Conservation (phyloP, 2,797 vertebrate genomes). For the Cossypha niveicapilla region DNA sequence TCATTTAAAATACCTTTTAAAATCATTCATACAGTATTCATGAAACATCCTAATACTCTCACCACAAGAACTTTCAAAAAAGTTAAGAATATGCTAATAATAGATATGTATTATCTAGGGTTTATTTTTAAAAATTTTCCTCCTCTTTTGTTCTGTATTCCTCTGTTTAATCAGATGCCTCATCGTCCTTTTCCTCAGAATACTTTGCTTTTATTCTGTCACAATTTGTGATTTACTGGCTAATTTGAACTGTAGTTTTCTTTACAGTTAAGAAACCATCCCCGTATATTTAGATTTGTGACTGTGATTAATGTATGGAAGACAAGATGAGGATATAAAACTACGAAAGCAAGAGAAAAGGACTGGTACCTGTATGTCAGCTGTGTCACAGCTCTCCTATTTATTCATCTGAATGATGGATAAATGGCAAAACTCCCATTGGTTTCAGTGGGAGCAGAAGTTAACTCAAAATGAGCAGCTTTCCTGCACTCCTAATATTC, state of each 20-base stretch:
- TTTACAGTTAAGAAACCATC: not conserved
- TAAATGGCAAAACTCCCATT: slow-evolving; percentile 30
- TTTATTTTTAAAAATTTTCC: not conserved
- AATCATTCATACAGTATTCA: not conserved
- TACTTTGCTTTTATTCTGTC: not conserved
- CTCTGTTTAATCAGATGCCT: not conserved
- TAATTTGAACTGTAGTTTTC: not conserved
- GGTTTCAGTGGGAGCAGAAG: slow-evolving; percentile 39
- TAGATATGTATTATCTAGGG: not conserved
- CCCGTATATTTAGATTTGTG: not conserved
- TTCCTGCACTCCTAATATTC: slow-evolving; percentile 25
- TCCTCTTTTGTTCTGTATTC: not conserved
- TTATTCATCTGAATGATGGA: slow-evolving; percentile 13
- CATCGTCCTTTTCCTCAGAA: not conserved
- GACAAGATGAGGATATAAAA: not conserved
- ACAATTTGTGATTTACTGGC: not conserved
- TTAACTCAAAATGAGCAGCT: slow-evolving; percentile 34
- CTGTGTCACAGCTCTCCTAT: not conserved
- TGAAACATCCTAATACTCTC: not conserved
- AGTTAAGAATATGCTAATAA: not conserved
- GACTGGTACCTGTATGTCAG: not conserved
- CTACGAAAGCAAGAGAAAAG: not conserved
- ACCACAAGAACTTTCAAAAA: not conserved
- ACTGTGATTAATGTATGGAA: not conserved
- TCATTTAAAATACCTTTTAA: not conserved